Percentiles rank a stretch among this genome's conserved stretches.
These are phyloP conservation scores for Trachelus iudaicus DNA, from an alignment of 2,888 invertebrate species.

Conservation along the genomic window DNA sequence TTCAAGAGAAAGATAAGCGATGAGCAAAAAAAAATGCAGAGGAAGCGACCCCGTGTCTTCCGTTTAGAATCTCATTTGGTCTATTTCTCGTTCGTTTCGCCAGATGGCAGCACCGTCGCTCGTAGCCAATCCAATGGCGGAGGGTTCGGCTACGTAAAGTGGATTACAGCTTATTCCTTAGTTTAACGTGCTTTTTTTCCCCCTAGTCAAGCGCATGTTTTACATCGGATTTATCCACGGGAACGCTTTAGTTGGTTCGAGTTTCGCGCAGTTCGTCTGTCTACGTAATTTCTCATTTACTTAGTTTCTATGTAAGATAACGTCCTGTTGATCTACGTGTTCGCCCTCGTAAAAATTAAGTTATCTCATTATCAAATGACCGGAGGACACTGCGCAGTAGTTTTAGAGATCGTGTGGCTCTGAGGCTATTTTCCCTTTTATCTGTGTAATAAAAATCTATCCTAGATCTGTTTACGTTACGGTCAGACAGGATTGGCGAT, in stretches of 20 bases:
- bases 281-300: slow-evolving; percentile 6
- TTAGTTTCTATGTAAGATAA: neutral
- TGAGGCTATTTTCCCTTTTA: neutral
- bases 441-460: neutral
- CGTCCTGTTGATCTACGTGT: slow-evolving; percentile 41
- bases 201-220: slow-evolving; percentile 39
- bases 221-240: slow-evolving; percentile 31
- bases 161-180: slow-evolving; percentile 25
- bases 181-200: slow-evolving; percentile 29
- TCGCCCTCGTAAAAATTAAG: slow-evolving; percentile 33
- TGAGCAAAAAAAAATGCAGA: neutral
- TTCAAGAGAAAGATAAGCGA: neutral
- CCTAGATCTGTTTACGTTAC: neutral
- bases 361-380: slow-evolving; percentile 41
- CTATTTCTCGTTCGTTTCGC: neutral
- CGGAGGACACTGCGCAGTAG: neutral
- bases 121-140: neutral
- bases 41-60: neutral
- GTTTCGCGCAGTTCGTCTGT: neutral
- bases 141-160: slow-evolving; percentile 22
- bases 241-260: slow-evolving; percentile 19
- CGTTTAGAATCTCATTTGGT: neutral
- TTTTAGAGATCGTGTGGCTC: slow-evolving; percentile 29
- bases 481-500: neutral
- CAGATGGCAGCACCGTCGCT: neutral